A percentile compares a stretch with the other conserved stretches of the same genome.
Conservation (phyloP, 2,888 invertebrate genomes). For the Serripes groenlandicus region DNA sequence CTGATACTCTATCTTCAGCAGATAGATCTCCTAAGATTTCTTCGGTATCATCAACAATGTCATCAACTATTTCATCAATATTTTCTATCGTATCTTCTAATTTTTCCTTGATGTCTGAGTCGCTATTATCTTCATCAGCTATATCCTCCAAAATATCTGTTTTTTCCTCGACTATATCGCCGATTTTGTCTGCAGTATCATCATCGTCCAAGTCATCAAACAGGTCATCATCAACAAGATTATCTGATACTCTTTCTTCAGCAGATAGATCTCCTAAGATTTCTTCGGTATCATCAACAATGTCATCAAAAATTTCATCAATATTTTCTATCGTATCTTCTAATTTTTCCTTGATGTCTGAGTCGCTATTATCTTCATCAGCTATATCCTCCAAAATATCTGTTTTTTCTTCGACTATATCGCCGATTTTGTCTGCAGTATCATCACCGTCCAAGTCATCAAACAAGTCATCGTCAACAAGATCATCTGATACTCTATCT, state of each 20-base stretch:
- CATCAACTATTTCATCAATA: neutral
- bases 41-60: neutral
- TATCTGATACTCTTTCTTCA: neutral
- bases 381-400: neutral
- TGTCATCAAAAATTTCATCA: neutral
- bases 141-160: constrained; percentile 10
- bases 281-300: neutral
- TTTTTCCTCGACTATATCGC: constrained; percentile 13
- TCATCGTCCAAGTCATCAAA: neutral
- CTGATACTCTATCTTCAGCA: neutral
- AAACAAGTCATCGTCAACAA: neutral
- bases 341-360: neutral
- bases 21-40: neutral
- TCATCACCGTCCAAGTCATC: neutral
- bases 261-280: neutral
- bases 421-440: neutral
- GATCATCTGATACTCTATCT: neutral
- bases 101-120: neutral
- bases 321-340: neutral
- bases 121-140: neutral
- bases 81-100: constrained; percentile 7
- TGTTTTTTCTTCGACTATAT: neutral
- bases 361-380: no score
- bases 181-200: neutral
- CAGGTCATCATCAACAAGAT: neutral